Evolutionary conservation across 2,113 vertebrate species (phyloP).

Genomic region (Mastomys natalensis): DNA sequence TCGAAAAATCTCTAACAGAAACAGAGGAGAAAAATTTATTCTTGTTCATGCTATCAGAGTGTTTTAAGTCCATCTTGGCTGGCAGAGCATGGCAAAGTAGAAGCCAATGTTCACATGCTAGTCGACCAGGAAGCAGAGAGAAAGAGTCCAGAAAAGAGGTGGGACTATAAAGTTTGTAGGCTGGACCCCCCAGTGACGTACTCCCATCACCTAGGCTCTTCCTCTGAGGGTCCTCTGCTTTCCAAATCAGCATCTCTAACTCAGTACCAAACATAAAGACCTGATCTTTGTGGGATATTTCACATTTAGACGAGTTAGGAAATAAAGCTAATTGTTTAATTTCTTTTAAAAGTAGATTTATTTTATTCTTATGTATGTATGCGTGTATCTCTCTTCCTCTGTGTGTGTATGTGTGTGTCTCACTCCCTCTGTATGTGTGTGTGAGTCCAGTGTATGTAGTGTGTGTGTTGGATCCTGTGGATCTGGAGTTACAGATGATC

Average conservation of each 20-base stretch:
- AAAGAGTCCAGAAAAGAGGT: background rate
- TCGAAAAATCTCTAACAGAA: background rate
- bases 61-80: background rate
- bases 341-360: background rate
- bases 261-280: background rate
- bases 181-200: background rate
- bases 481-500: background rate
- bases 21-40: background rate
- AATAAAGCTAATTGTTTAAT: background rate
- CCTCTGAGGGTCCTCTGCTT: background rate
- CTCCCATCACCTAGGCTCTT: background rate
- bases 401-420: background rate
- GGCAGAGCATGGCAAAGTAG: too few relatives aligned
- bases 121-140: background rate
- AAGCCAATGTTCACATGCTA: background rate
- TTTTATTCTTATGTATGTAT: background rate
- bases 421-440: background rate
- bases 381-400: background rate
- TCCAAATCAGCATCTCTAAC: background rate
- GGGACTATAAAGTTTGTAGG: background rate
- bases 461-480: background rate
- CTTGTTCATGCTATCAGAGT: background rate
- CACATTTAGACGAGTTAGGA: background rate
- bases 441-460: background rate
- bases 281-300: background rate